These are phyloP conservation scores for Sus scrofa DNA, from an alignment of 2,113 vertebrate species.

Conservation along the genomic window T2T-Sscrofa CM000822.6:49252501-49253000, in stretches of 20 bases:
- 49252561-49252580: constrained; percentile 47
- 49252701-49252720: not conserved
- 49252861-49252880: not conserved
- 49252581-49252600: constrained; percentile 51
- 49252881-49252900: not conserved
- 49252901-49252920: not conserved
- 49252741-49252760: not conserved
- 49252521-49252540: not conserved
- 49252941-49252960: not conserved
- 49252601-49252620: not conserved
- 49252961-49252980: not conserved
- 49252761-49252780: not conserved
- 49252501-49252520: constrained; percentile 62
- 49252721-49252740: not conserved
- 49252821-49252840: not conserved
- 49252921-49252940: constrained; percentile 31
- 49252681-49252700: not conserved
- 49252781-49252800: not conserved
- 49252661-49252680: not conserved
- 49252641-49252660: not conserved
- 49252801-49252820: not conserved
- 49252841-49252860: constrained; percentile 49
- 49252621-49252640: constrained; percentile 34
- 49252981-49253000: not conserved
- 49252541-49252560: not conserved